Conservation (phyloP, 2,888 invertebrate genomes). For the Sinodicranocentrus sp. region DNA sequence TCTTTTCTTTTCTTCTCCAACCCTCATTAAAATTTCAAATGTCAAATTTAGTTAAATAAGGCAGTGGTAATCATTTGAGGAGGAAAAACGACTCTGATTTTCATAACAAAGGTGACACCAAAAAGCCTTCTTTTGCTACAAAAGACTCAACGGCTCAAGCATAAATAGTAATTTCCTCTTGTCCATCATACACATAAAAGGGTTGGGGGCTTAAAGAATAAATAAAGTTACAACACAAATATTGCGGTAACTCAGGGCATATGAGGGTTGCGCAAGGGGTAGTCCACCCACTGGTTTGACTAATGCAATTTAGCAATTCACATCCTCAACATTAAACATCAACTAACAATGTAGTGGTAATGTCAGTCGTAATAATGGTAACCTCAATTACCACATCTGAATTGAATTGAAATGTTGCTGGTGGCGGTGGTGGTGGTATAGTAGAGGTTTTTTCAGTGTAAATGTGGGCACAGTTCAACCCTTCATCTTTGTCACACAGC, state of each 20-base stretch:
- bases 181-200: too few relatives aligned
- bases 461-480: constrained; percentile 4
- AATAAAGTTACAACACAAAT: too few relatives aligned
- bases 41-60: background rate
- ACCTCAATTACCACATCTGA: constrained; percentile 26
- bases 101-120: constrained; percentile 2
- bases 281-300: too few relatives aligned
- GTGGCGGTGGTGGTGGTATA: constrained; percentile 13
- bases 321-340: constrained; percentile 4
- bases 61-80: background rate
- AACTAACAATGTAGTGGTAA: constrained; percentile 1
- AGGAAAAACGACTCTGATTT: background rate
- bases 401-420: constrained; percentile 24
- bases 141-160: too few relatives aligned
- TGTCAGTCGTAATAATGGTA: constrained; percentile 6
- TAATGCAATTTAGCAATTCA: constrained; percentile 10
- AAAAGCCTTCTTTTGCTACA: too few relatives aligned
- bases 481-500: background rate
- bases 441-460: background rate
- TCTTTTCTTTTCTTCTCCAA: background rate
- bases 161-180: too few relatives aligned
- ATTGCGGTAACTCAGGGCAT: too few relatives aligned
- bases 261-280: too few relatives aligned
- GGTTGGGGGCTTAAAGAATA: too few relatives aligned
- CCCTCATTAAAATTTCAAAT: constrained; percentile 11